Conservation (phyloP, 2,113 vertebrate genomes). For the Nanger granti region DNA sequence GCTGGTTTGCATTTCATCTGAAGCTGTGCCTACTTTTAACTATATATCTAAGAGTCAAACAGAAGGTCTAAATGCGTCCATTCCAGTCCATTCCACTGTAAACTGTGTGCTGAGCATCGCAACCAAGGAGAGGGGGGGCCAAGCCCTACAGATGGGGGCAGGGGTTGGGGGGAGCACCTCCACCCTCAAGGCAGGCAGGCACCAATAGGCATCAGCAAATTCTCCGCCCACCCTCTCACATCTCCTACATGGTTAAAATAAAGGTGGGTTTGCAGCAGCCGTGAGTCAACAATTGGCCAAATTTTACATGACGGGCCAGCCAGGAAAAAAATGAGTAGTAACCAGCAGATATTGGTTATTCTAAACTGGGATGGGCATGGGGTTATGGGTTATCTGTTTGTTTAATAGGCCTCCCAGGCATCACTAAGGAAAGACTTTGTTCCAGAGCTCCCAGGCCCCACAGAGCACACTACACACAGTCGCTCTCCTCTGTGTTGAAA, state of each 20-base stretch:
- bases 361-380: neutral
- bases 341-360: neutral
- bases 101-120: neutral
- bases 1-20: conserved; percentile 22
- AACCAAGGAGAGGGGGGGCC: neutral
- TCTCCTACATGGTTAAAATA: neutral
- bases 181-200: neutral
- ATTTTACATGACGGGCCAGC: neutral
- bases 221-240: neutral
- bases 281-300: neutral
- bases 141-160: neutral
- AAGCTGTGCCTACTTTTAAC: conserved; percentile 37
- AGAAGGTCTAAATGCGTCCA: neutral
- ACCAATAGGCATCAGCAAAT: neutral
- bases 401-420: neutral
- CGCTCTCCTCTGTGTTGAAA: neutral
- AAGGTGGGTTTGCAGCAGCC: neutral
- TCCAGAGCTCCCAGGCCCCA: neutral
- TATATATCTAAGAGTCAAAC: neutral
- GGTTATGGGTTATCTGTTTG: neutral
- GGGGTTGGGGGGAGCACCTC: neutral
- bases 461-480: neutral
- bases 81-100: neutral
- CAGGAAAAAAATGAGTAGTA: neutral
- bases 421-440: neutral